Percentiles rank a stretch among this genome's conserved stretches.
phyloP scores from a whole-genome alignment of 1,140 invertebrate species.

The Penaeus indicus region DNA sequence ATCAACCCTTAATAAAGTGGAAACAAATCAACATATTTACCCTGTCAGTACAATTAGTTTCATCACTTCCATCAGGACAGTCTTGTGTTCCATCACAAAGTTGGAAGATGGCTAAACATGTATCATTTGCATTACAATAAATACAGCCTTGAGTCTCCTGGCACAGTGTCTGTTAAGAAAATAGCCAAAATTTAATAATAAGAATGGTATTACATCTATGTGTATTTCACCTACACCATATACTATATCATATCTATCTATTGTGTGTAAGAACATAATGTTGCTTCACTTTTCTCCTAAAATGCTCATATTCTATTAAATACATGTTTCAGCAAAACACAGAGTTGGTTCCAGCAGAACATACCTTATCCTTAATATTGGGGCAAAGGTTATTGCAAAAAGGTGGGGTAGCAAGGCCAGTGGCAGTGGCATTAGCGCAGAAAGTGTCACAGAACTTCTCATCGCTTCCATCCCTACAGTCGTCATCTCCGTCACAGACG shows the following conservation, averaged over 20 bases:
- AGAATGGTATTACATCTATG: neutral
- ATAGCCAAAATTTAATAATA: neutral
- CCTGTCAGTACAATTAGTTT: conserved; percentile 71
- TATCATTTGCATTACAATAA: conserved; percentile 47
- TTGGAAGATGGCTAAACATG: conserved; percentile 77
- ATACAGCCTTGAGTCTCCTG: conserved; percentile 50
- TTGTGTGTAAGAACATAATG: neutral
- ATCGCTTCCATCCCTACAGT: conserved; percentile 73
- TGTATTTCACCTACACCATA: neutral
- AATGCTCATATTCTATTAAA: neutral
- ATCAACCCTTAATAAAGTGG: neutral
- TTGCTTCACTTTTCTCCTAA: neutral
- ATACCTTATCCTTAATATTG: conserved; percentile 36
- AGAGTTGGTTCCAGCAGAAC: neutral
- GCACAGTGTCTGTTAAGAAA: conserved; percentile 45
- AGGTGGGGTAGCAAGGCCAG: conserved; percentile 20
- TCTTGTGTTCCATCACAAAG: conserved; percentile 79
- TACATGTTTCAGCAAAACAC: neutral
- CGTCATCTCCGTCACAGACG: conserved; percentile 72
- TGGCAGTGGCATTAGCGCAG: conserved; percentile 62
- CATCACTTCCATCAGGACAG: conserved; percentile 84
- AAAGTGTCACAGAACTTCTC: conserved; percentile 71
- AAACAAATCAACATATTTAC: conserved; percentile 18
- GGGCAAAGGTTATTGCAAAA: conserved; percentile 39
- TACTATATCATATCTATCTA: neutral